These are phyloP conservation scores for Sitophilus oryzae DNA, from an alignment of 1,140 invertebrate genomes.

Conservation along the genomic window DNA sequence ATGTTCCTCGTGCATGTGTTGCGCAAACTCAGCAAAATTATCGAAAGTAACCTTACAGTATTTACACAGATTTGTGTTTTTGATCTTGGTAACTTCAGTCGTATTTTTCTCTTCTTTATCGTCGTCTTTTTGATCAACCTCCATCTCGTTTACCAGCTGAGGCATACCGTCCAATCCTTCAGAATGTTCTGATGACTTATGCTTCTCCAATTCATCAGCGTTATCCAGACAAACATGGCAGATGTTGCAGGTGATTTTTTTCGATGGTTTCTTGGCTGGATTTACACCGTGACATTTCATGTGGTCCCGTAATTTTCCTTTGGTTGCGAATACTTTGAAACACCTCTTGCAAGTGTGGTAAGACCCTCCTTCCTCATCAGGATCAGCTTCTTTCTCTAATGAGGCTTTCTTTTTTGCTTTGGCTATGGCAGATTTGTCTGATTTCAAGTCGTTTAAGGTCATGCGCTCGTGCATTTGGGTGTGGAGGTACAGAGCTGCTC, in stretches of 20 bases:
- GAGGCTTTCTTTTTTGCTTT: conserved; percentile 5
- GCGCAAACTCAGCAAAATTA: conserved; percentile 17
- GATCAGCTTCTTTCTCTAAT: conserved; percentile 5
- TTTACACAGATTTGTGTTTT: conserved; percentile 30
- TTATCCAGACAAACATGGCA: conserved; percentile 34
- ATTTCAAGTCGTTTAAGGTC: conserved; percentile 11
- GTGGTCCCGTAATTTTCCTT: conserved; percentile 36
- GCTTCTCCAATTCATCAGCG: conserved; percentile 28
- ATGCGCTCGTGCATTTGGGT: conserved; percentile 35
- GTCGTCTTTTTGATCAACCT: background rate
- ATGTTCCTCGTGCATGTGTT: conserved; percentile 33
- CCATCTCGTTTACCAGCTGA: conserved; percentile 12
- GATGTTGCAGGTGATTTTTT: conserved; percentile 34
- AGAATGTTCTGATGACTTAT: conserved; percentile 30
- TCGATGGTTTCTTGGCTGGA: conserved; percentile 20
- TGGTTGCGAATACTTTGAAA: conserved; percentile 39
- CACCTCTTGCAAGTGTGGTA: conserved; percentile 40
- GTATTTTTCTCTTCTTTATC: conserved; percentile 32
- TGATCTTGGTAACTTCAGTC: conserved; percentile 4
- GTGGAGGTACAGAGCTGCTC: conserved; percentile 30
- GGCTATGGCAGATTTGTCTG: background rate
- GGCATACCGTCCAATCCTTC: conserved; percentile 22
- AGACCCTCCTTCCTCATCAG: conserved; percentile 29
- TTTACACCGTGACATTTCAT: conserved; percentile 36
- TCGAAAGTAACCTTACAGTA: conserved; percentile 36